Percentiles rank a stretch among this genome's conserved stretches.
These are phyloP conservation scores for Zaprionus obscuricornis DNA, from an alignment of 2,888 invertebrate genomes.

Conservation along the genomic window DNA sequence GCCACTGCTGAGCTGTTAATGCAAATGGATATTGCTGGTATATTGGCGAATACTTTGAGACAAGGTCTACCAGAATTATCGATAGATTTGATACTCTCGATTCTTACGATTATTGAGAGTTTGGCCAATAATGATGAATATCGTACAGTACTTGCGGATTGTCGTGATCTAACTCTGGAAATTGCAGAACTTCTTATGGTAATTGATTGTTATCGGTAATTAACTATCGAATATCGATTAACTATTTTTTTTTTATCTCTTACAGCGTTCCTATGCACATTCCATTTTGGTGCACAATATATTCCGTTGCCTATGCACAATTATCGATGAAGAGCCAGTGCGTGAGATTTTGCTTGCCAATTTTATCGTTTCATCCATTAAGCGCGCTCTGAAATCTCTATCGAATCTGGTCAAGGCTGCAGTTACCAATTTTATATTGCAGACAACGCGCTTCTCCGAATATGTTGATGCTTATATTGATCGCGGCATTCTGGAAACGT, in stretches of 20 bases:
- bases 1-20: slow-evolving; percentile 50
- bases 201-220: neutral
- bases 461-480: slow-evolving; percentile 74
- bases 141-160: slow-evolving; percentile 45
- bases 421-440: slow-evolving; percentile 79
- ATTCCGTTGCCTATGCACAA: slow-evolving; percentile 77
- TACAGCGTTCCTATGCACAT: slow-evolving; percentile 61
- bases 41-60: slow-evolving; percentile 51
- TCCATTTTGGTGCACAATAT: slow-evolving; percentile 73
- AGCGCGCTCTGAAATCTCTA: slow-evolving; percentile 71
- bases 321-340: slow-evolving; percentile 67
- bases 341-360: slow-evolving; percentile 53
- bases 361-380: slow-evolving; percentile 67
- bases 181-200: slow-evolving; percentile 72
- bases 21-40: slow-evolving; percentile 31
- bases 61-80: slow-evolving; percentile 60
- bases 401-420: slow-evolving; percentile 76
- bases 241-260: neutral
- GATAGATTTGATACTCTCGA: slow-evolving; percentile 64
- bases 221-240: neutral
- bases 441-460: slow-evolving; percentile 73
- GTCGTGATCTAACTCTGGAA: slow-evolving; percentile 42
- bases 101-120: slow-evolving; percentile 69
- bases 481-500: slow-evolving; percentile 76
- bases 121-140: slow-evolving; percentile 70